Conservation (phyloP, 2,888 invertebrate genomes). For the Argyra leucocephala region DNA sequence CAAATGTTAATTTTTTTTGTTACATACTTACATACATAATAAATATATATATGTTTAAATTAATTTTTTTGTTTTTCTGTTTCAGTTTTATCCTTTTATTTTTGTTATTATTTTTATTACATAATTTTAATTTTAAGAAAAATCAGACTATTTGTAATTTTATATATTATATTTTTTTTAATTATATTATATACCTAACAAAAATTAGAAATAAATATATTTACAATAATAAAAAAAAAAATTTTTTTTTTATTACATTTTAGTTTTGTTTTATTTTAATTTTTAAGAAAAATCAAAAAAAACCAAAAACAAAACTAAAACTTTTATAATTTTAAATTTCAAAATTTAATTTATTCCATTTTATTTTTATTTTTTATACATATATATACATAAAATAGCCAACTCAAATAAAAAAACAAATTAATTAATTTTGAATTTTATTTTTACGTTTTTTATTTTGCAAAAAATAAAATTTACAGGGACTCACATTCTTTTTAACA, state of each 20-base stretch:
- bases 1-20: constrained; percentile 9
- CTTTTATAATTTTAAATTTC: not conserved
- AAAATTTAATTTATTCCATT: not conserved
- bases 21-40: not conserved
- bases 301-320: too few species aligned
- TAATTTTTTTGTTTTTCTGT: constrained; percentile 10
- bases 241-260: too few species aligned
- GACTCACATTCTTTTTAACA: constrained; percentile 85
- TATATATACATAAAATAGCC: not conserved
- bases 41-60: constrained; percentile 4
- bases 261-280: too few species aligned
- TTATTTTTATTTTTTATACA: not conserved
- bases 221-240: too few species aligned
- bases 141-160: too few species aligned
- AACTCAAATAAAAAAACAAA: not conserved
- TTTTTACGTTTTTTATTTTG: constrained; percentile 7
- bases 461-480: constrained; percentile 52
- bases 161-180: not conserved
- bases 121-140: too few species aligned
- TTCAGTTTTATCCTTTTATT: not conserved
- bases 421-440: not conserved
- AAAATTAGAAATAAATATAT: too few species aligned
- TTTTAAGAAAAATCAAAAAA: too few species aligned
- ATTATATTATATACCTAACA: not conserved
- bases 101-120: too few species aligned